These are phyloP conservation scores for Helicoverpa zea DNA, from an alignment of 1,140 invertebrate species.

Conservation along the genomic window DNA sequence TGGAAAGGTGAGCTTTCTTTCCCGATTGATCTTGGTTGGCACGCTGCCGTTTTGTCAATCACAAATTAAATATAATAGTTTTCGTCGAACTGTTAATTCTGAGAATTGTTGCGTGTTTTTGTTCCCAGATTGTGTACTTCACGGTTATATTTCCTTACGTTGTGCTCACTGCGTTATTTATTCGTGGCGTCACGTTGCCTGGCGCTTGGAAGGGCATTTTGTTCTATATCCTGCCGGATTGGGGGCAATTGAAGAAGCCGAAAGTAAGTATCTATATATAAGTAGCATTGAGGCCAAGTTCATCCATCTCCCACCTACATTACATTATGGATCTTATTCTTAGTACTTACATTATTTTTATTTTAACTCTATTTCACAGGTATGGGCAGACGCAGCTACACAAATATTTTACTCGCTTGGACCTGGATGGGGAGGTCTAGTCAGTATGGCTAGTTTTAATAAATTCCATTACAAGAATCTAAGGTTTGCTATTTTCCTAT, in stretches of 20 bases:
- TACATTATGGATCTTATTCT: background rate
- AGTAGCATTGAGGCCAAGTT: slow-evolving; percentile 5
- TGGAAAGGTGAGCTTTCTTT: slow-evolving; percentile 87
- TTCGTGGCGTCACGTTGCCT: slow-evolving; percentile 92
- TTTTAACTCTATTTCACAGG: slow-evolving; percentile 84
- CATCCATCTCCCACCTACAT: slow-evolving; percentile 25
- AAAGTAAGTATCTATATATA: slow-evolving; percentile 80
- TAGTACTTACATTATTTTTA: background rate
- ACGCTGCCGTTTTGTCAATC: slow-evolving; percentile 57
- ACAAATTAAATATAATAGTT: slow-evolving; percentile 41
- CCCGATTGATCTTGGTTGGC: slow-evolving; percentile 55
- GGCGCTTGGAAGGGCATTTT: slow-evolving; percentile 92
- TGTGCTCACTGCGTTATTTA: slow-evolving; percentile 91
- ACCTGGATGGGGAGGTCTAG: slow-evolving; percentile 96
- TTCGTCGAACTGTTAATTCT: slow-evolving; percentile 46
- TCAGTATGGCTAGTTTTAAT: slow-evolving; percentile 97
- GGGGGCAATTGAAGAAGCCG: slow-evolving; percentile 90
- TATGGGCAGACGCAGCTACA: slow-evolving; percentile 97
- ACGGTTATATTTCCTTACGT: slow-evolving; percentile 95
- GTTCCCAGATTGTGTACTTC: slow-evolving; percentile 92
- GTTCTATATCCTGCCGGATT: slow-evolving; percentile 95
- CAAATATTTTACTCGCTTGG: slow-evolving; percentile 97
- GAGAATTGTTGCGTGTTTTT: slow-evolving; percentile 58
- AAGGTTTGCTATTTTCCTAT: slow-evolving; percentile 84
- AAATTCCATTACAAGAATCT: slow-evolving; percentile 95